These are phyloP conservation scores for Hirtodrosophila histrioides DNA, from an alignment of 2,888 invertebrate genomes.

Conservation along the genomic window DNA sequence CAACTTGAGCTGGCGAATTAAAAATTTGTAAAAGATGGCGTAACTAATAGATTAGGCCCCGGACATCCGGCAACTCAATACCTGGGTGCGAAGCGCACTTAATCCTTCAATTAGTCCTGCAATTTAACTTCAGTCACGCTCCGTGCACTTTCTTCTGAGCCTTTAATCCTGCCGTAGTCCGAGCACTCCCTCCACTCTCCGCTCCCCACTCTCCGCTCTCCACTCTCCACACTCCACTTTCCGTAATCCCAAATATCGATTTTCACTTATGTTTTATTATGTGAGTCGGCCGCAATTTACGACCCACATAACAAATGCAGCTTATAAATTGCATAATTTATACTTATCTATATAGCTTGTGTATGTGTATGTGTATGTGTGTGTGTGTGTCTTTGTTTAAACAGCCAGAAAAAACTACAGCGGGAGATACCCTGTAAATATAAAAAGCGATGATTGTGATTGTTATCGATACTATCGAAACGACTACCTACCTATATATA, in stretches of 20 bases:
- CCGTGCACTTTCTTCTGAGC: constrained; percentile 27
- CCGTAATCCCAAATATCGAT: constrained; percentile 45
- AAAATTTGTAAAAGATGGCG: too few relatives aligned
- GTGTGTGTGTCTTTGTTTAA: neutral
- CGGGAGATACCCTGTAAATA: neutral
- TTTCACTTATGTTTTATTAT: constrained; percentile 40
- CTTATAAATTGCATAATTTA: constrained; percentile 74
- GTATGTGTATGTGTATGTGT: constrained; percentile 3
- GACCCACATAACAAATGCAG: constrained; percentile 71
- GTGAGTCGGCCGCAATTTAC: constrained; percentile 55
- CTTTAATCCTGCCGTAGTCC: constrained; percentile 26
- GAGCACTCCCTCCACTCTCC: neutral
- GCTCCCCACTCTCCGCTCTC: neutral
- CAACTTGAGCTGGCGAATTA: constrained; percentile 4
- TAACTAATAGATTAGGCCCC: too few relatives aligned
- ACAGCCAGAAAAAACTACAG: neutral
- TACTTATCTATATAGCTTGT: constrained; percentile 23
- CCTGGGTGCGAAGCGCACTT: neutral
- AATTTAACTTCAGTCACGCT: constrained; percentile 33
- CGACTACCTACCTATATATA: too few relatives aligned
- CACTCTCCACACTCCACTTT: constrained; percentile 1
- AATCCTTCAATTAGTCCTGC: constrained; percentile 44
- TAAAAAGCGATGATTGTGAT: too few relatives aligned
- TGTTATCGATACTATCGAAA: too few relatives aligned
- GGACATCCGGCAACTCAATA: too few relatives aligned